Evolutionary conservation across 2,113 vertebrate genomes (phyloP).

Genomic region (Actenoides lindsayi): DNA sequence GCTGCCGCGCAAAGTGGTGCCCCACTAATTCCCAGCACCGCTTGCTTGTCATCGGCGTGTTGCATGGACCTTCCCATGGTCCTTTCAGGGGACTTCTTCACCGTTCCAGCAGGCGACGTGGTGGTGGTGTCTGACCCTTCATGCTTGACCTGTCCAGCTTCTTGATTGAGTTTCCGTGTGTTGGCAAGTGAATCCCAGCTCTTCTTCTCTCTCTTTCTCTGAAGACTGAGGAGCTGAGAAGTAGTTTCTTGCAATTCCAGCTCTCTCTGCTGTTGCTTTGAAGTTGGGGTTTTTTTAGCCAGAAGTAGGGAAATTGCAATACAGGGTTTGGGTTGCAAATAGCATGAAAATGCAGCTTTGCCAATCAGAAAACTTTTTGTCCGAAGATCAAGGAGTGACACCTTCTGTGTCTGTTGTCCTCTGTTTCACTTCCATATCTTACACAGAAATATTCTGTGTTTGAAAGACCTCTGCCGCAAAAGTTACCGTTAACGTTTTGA

Average conservation of each 20-base stretch:
- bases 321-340: not conserved
- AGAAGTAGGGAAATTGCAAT: not conserved
- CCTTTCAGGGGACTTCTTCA: not conserved
- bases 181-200: not conserved
- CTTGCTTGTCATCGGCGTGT: accelerated
- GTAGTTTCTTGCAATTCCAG: not conserved
- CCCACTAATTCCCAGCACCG: accelerated
- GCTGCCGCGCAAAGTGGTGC: not conserved
- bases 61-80: not conserved
- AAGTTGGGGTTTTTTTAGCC: not conserved
- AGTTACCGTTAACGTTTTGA: not conserved
- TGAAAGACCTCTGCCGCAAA: not conserved
- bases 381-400: not conserved
- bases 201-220: not conserved
- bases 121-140: not conserved
- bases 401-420: not conserved
- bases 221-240: not conserved
- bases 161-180: not conserved
- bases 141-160: not conserved
- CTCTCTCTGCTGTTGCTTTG: not conserved
- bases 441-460: not conserved
- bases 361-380: not conserved
- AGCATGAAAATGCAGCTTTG: not conserved
- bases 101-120: not conserved
- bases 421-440: not conserved